phyloP scores from a whole-genome alignment of 2,888 invertebrate genomes.

The Coelopa pilipes region DNA sequence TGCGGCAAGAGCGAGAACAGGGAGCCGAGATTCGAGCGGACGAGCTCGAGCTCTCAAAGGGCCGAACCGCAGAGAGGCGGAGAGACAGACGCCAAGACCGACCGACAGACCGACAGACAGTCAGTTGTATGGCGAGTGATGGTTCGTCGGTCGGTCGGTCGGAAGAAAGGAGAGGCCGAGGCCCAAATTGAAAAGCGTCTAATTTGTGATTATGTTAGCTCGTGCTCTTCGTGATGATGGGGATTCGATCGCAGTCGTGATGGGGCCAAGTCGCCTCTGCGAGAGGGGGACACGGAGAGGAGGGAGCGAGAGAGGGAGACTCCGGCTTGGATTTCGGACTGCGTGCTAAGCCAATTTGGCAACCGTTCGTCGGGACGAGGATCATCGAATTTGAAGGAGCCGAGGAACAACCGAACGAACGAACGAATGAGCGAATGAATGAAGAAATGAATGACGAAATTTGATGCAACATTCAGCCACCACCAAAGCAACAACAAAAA shows the following conservation, averaged over 20 bases:
- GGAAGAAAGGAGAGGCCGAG: background rate
- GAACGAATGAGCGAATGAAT: slow-evolving; percentile 2
- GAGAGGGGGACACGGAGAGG: background rate
- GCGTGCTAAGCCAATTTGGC: slow-evolving; percentile 4
- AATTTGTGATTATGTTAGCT: slow-evolving; percentile 58
- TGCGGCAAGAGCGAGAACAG: no score
- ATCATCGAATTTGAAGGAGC: background rate
- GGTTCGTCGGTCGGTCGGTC: background rate
- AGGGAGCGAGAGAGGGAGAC: background rate
- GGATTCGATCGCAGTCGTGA: slow-evolving; percentile 32
- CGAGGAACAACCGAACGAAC: background rate
- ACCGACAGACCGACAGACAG: slow-evolving; percentile 3
- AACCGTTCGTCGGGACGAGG: background rate
- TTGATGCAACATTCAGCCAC: slow-evolving; percentile 7
- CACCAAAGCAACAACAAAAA: slow-evolving; percentile 8
- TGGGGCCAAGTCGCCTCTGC: background rate
- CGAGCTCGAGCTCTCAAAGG: background rate
- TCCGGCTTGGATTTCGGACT: background rate
- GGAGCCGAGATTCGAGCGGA: background rate
- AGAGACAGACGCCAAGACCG: background rate
- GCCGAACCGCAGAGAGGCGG: background rate
- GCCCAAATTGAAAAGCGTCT: slow-evolving; percentile 55
- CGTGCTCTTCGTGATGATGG: slow-evolving; percentile 50
- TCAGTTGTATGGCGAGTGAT: background rate
- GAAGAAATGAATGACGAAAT: slow-evolving; percentile 6